Conservation (phyloP, 2,888 invertebrate genomes). For the Drosophila robusta region DNA sequence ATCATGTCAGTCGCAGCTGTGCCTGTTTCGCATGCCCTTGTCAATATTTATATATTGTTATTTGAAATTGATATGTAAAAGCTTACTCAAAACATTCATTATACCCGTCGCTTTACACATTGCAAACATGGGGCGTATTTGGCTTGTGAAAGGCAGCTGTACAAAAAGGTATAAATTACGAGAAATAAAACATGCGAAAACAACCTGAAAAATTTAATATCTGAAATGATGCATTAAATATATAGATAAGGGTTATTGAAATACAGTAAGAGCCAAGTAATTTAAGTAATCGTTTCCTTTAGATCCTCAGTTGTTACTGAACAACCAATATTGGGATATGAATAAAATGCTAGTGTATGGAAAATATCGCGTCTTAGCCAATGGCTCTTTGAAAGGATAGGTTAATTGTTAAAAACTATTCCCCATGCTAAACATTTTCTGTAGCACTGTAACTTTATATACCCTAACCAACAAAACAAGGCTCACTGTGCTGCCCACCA, state of each 20-base stretch:
- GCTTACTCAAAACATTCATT: slow-evolving; percentile 50
- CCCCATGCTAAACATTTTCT: too few species aligned
- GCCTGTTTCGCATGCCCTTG: slow-evolving; percentile 55
- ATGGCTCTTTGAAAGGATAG: too few species aligned
- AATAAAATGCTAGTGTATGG: too few species aligned
- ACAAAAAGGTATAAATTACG: slow-evolving; percentile 24
- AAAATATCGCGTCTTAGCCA: too few species aligned
- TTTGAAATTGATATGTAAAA: slow-evolving; percentile 63
- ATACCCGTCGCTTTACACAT: slow-evolving; percentile 27
- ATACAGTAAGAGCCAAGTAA: neutral
- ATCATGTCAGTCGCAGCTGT: slow-evolving; percentile 70
- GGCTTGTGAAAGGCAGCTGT: neutral
- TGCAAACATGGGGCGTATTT: slow-evolving; percentile 14
- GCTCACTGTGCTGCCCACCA: too few species aligned
- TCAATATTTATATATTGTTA: slow-evolving; percentile 76
- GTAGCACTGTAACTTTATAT: too few species aligned
- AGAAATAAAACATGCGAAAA: slow-evolving; percentile 2
- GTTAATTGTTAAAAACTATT: too few species aligned
- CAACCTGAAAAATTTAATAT: neutral
- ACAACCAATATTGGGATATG: too few species aligned
- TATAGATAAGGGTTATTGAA: neutral
- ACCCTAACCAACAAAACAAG: too few species aligned
- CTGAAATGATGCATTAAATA: slow-evolving; percentile 8
- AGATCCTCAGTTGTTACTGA: too few species aligned
- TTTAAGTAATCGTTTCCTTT: neutral